Base-by-base conservation (phyloP, 2,888 invertebrate species). In the Cephus pulcher region DNA sequence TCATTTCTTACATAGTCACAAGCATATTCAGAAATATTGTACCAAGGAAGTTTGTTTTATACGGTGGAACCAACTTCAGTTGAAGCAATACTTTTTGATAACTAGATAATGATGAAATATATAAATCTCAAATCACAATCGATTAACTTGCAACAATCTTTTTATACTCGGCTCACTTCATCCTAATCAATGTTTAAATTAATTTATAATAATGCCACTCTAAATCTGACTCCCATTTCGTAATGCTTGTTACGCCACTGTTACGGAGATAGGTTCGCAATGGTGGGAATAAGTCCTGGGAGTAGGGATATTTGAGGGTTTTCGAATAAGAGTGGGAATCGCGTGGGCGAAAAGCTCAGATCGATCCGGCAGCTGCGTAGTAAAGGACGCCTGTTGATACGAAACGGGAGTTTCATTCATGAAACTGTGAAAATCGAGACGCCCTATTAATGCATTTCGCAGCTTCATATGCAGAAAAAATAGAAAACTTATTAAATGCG, bases 351-450 rank as follows among this genome's bases (percentile, higher is more conserved):
- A 4, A 71, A 71, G 32, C 71, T 32, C 71, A 33, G 71, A 71
- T 32, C 71, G 33, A 34, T 34, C 23, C 6, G 71, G 71, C 71
- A 32, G 71, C 56, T 84, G 83, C 85, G 85, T 87, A 88, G 87
- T 88, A 86, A 84, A 80, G 80, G 81, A 83, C 84, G 89, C 87
- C 89, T 88, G 88, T 89, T 89, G 89, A 88, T 89, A 85, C 80
- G 84, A 82, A 82, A 77, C 81, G 80, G 80, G 82, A 76, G 75
- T 80, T 88, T 86, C 88, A 88, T 88, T 88, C 89, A 88, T 88
- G 82, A 89, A 87, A 86, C 76, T 4, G 34, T n/a, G 73, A 70
- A 71, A 77, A 78, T 73, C 71, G 73, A 71, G 34, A 71, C 73
- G 33, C 30, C 73, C 30, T 34, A 11, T 30, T 11, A 23, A 56